phyloP scores from a whole-genome alignment of 2,888 invertebrate genomes.

The Rhingia rostrata region DNA sequence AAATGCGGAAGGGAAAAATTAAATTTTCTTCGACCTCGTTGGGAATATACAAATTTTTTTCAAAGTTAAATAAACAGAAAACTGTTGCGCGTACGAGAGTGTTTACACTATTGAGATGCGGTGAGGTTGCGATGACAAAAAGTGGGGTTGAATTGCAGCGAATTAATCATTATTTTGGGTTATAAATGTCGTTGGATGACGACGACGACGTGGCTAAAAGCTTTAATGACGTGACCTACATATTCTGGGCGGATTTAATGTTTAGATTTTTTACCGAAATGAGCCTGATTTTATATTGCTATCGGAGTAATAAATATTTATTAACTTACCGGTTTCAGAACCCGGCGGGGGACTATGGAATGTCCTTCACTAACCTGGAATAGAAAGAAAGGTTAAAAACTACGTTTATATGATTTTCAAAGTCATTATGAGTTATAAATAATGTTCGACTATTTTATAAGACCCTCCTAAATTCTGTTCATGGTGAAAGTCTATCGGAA shows the following conservation, averaged over 20 bases:
- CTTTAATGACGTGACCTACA: slow-evolving; percentile 1
- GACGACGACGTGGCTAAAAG: background rate
- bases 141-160: slow-evolving; percentile 9
- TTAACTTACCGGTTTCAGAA: slow-evolving; percentile 63
- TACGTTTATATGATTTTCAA: too few relatives aligned
- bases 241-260: slow-evolving; percentile 6
- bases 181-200: slow-evolving; percentile 19
- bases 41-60: background rate
- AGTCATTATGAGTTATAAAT: too few relatives aligned
- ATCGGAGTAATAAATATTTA: background rate
- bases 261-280: background rate
- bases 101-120: slow-evolving; percentile 17
- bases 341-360: slow-evolving; percentile 66
- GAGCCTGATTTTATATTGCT: background rate
- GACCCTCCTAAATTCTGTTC: too few relatives aligned
- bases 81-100: background rate
- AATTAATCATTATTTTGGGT: slow-evolving; percentile 14
- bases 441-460: too few relatives aligned
- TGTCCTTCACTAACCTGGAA: slow-evolving; percentile 71
- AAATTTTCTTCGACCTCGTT: background rate
- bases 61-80: slow-evolving; percentile 41
- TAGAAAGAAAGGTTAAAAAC: background rate
- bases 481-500: too few relatives aligned
- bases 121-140: slow-evolving; percentile 13
- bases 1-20: slow-evolving; percentile 52